phyloP scores from a whole-genome alignment of 2,797 vertebrate genomes.

The Pyrocephalus nanus region DNA sequence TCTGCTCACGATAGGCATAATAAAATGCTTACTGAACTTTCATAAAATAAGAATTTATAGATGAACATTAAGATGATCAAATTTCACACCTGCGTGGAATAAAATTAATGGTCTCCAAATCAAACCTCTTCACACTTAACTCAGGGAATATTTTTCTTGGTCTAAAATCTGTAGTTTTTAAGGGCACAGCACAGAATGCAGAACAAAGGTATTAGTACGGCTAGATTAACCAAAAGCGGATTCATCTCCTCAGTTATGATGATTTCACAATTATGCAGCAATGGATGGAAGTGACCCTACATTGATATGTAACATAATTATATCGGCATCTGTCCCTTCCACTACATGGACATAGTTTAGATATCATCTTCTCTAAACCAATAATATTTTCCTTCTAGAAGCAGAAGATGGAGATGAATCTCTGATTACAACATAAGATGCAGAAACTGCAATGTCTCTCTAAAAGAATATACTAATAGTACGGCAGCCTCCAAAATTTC shows the following conservation, averaged over 20 bases:
- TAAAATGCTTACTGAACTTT: not conserved
- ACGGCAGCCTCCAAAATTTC: not conserved
- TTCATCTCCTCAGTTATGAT: not conserved
- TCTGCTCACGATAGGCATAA: not conserved
- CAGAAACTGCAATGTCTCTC: not conserved
- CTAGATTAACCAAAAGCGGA: not conserved
- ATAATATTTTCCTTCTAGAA: not conserved
- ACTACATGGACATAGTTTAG: not conserved
- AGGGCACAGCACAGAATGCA: not conserved
- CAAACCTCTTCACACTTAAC: not conserved
- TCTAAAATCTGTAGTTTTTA: not conserved
- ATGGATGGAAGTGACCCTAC: not conserved
- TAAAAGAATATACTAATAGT: not conserved
- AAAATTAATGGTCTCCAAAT: not conserved
- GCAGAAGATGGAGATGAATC: not conserved
- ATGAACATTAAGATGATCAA: not conserved
- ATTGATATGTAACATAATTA: rapidly evolving
- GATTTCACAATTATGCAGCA: not conserved
- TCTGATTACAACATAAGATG: not conserved
- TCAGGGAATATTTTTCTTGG: not conserved
- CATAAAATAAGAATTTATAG: not conserved
- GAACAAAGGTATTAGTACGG: not conserved
- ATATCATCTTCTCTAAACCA: not conserved
- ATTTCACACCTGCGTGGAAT: not conserved
- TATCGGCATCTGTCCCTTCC: not conserved